Evolutionary conservation across 2,888 invertebrate species (phyloP), one percentile per base, ranked within the genome.

Genomic region (Lymantria monacha): DNA sequence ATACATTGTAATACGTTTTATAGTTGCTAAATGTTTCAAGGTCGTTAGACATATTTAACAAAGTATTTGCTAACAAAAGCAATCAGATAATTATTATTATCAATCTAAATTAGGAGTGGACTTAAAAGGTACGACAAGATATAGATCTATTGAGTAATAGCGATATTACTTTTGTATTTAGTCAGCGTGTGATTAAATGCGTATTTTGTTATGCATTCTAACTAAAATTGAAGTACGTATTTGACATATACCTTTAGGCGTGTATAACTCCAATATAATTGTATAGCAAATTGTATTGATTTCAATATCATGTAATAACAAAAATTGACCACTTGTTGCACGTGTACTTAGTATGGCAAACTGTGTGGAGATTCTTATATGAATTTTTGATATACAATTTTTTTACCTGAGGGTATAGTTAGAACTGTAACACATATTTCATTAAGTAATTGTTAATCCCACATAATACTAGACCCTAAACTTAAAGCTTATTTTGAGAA

Each of bases 101-200:
- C 75, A 58, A 73, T 70, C 66, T 70, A 66, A 69, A 73, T 81
- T 76, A 73, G 65, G 59, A 68, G 63, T 59, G 48, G 51, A 63
- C 66, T 72, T 76, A 76, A 76, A 73, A 76, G 74, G 74, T 70
- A 69, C 61, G 72, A 70, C 66, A 63, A 60, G 75, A 79, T 74
- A 74, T 65, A 61, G 65, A 81, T 81, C 73, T 66, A 66, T 78
- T 69, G 64, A 53, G 58, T 69, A 76, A 74, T 70, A 63, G 53
- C 61, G 13, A 48, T 48, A 60, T 61, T 59, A 57, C 54, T 47
- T 46, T 61, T 53, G 53, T 57, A 49, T 61, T 66, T 51, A 55
- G 49, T 45, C 13, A 38, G 12, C 45, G 41, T 50, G 14, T 51
- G 43, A 48, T 55, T 48, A 55, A 43, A 42, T 44, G 33, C 12